Base-by-base conservation (phyloP, 1,140 invertebrate genomes). In the Papilio polytes region DNA sequence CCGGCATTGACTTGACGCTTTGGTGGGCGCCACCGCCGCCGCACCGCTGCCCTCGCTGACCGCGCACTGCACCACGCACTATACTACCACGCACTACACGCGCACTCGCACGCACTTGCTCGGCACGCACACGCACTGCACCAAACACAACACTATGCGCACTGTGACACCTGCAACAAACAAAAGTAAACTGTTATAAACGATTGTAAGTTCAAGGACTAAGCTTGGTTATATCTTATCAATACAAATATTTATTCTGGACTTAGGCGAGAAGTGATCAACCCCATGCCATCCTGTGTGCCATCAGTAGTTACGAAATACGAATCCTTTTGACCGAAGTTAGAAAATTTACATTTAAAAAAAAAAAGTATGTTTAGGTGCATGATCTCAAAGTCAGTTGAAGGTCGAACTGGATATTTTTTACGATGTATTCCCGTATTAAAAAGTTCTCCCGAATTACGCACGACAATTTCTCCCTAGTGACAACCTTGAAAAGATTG, bases 1-100 rank as follows among this genome's bases (percentile, higher is more conserved):
- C 89, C 90, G 90, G 92, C 92, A 93, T 94, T 86, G 89, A 91
- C 83, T 88, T 89, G 90, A 88, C 86, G 85, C 81, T 87, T 74
- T 86, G 87, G 87, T 87, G 86, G 90, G 88, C 92, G 91, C 89
- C 92, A 90, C 91, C 74, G 51, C 90, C 87, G 88, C 89, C 93
- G 87, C 90, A 74, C 86, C 89, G 78, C 85, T 84, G 84, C 86
- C 86, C 74, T 53, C 84, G 87, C 85, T 80, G 82, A 80, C 87
- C 53, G 87, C 90, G 78, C 83, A 86, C 84, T 74, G 78, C 46
- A 72, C 41, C 79, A 83, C 80, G 78, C 84, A 85, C 85, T 48
- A 73, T 85, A 86, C 84, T 80, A 78, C 81, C 81, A 83, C 80
- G 81, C 56, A 72, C 66, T 81, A 74, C 83, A 84, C 85, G 80